These are phyloP conservation scores for Xiphorhynchus elegans DNA, from an alignment of 2,113 vertebrate genomes.

Conservation along the genomic window DNA sequence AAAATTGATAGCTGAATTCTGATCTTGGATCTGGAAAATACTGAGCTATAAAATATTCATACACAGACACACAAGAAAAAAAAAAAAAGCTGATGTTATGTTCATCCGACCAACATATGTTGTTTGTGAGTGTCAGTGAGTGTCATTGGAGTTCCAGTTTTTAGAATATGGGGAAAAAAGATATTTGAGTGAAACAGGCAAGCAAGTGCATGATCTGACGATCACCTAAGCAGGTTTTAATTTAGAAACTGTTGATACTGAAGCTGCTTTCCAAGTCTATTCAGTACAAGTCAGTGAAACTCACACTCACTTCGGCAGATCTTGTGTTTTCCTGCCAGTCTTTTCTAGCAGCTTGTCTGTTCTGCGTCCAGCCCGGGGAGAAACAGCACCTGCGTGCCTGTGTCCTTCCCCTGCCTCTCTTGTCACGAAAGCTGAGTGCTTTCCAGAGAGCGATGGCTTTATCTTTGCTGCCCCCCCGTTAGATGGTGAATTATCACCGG, in stretches of 20 bases:
- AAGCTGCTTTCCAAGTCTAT: not conserved
- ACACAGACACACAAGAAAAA: not conserved
- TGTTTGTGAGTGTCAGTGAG: conserved; percentile 47
- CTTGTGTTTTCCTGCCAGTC: not conserved
- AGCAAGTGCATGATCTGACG: not conserved
- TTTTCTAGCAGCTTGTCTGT: not conserved
- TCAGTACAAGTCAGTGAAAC: not conserved
- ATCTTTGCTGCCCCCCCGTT: not conserved
- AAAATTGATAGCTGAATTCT: conserved; percentile 64
- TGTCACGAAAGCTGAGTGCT: not conserved
- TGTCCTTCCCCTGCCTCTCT: not conserved
- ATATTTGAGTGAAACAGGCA: not conserved
- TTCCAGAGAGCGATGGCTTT: not conserved
- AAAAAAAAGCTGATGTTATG: conserved; percentile 13
- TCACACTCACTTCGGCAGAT: not conserved
- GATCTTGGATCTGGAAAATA: conserved; percentile 63
- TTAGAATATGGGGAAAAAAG: not conserved
- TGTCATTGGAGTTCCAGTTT: not conserved
- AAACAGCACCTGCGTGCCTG: conserved; percentile 20
- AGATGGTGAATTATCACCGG: not conserved
- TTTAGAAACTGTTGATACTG: conserved; percentile 1
- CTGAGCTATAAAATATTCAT: conserved; percentile 59
- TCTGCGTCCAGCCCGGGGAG: not conserved
- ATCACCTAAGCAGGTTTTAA: conserved; percentile 39
- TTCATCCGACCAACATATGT: conserved; percentile 35